phyloP scores from a whole-genome alignment of 2,888 invertebrate species.

The Dicyrtoma fusca region DNA sequence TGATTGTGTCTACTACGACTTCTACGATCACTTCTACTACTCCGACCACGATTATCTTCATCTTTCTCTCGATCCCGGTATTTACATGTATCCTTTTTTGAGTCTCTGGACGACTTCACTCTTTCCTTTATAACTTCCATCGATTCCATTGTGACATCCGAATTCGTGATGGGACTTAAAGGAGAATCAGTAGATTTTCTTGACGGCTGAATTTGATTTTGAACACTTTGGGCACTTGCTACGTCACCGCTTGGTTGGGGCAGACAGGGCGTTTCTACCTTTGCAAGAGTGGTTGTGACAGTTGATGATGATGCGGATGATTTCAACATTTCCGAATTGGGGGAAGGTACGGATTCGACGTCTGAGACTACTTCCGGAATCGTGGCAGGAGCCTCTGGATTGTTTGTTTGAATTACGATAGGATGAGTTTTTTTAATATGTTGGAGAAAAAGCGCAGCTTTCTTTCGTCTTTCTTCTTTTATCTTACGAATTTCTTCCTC shows the following conservation, averaged over 20 bases:
- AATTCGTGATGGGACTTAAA: too few relatives aligned
- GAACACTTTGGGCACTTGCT: too few relatives aligned
- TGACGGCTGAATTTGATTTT: too few relatives aligned
- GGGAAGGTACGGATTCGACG: constrained; percentile 36
- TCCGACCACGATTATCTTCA: constrained; percentile 22
- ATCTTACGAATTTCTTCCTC: constrained; percentile 32
- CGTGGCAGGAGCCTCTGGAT: neutral
- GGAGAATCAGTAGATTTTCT: too few relatives aligned
- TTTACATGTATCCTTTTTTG: neutral
- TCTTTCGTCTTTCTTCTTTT: constrained; percentile 49
- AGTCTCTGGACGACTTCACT: constrained; percentile 7
- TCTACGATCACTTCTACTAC: constrained; percentile 26
- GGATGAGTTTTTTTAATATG: constrained; percentile 41
- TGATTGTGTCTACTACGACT: constrained; percentile 35
- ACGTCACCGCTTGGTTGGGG: too few relatives aligned
- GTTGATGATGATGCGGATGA: neutral
- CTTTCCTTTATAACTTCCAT: constrained; percentile 3
- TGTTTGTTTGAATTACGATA: constrained; percentile 10
- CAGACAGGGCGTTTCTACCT: too few relatives aligned
- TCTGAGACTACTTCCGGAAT: constrained; percentile 16
- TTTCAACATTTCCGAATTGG: too few relatives aligned
- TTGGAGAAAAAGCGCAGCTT: constrained; percentile 54
- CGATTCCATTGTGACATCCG: constrained; percentile 10
- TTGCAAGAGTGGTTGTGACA: neutral
- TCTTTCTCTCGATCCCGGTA: constrained; percentile 8